Conservation (phyloP, 2,113 vertebrate genomes). For the Camelus bactrianus region DNA sequence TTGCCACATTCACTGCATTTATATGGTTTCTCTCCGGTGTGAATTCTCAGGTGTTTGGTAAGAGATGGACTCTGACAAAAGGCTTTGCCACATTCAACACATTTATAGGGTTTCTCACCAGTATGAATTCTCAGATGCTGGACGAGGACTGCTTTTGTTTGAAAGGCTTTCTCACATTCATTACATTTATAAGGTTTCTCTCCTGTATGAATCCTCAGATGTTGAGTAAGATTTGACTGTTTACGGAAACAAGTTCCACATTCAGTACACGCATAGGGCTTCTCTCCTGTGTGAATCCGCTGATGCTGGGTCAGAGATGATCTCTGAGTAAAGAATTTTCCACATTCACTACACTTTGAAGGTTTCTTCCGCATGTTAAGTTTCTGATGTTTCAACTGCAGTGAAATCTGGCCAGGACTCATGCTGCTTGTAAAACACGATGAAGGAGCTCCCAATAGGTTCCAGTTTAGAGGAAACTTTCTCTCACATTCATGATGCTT, state of each 20-base stretch:
- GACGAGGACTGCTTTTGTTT: slow-evolving; percentile 43
- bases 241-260: slow-evolving; percentile 68
- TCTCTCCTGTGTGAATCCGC: slow-evolving; percentile 60
- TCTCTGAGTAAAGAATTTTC: slow-evolving; percentile 68
- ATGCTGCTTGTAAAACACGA: background rate
- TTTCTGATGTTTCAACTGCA: background rate
- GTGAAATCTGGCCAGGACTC: slow-evolving; percentile 41
- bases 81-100: slow-evolving; percentile 39
- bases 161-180: slow-evolving; percentile 62
- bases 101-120: slow-evolving; percentile 53
- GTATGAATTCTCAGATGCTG: slow-evolving; percentile 68
- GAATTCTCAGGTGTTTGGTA: slow-evolving; percentile 4
- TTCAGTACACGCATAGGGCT: slow-evolving; percentile 50
- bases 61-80: slow-evolving; percentile 61
- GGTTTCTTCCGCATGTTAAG: slow-evolving; percentile 26
- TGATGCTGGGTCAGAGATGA: slow-evolving; percentile 60
- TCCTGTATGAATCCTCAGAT: slow-evolving; percentile 63
- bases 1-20: slow-evolving; percentile 11
- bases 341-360: slow-evolving; percentile 63
- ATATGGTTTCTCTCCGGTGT: slow-evolving; percentile 55
- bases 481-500: background rate
- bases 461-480: background rate
- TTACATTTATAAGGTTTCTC: slow-evolving; percentile 67
- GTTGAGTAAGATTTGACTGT: slow-evolving; percentile 66
- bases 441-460: background rate